These are phyloP conservation scores for Scarus forsteni DNA, from an alignment of 2,797 vertebrate genomes.

Conservation along the genomic window DNA sequence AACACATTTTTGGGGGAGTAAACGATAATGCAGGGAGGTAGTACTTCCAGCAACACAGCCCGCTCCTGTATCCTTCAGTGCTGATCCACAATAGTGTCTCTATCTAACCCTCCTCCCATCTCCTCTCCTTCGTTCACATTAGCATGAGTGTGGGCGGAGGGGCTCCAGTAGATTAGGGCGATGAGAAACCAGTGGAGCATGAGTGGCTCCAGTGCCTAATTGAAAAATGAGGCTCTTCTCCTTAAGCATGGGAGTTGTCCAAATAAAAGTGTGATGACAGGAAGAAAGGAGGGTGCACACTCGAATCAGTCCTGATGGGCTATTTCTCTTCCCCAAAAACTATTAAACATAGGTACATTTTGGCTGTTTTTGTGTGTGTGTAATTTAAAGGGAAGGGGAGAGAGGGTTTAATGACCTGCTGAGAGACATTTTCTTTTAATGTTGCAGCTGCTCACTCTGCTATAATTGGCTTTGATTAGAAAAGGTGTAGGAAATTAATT, in stretches of 20 bases:
- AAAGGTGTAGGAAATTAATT: conserved; percentile 4
- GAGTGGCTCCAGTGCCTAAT: conserved; percentile 62
- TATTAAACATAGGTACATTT: background rate
- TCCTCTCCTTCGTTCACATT: conserved; percentile 30
- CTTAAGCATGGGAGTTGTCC: conserved; percentile 58
- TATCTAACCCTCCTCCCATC: conserved; percentile 22
- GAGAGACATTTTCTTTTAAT: conserved; percentile 25
- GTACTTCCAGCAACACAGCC: conserved; percentile 23
- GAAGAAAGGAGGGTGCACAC: conserved; percentile 25
- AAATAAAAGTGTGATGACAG: conserved; percentile 55
- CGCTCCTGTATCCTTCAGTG: conserved; percentile 40
- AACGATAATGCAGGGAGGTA: conserved; percentile 10
- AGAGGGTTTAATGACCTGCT: conserved; percentile 9
- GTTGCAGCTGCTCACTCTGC: conserved; percentile 8
- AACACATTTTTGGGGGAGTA: too few species aligned
- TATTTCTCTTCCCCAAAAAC: conserved; percentile 20
- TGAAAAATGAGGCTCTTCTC: conserved; percentile 71
- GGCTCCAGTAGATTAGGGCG: conserved; percentile 56
- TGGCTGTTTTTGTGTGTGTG: too few species aligned
- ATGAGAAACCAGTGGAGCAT: conserved; percentile 66
- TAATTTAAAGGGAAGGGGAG: conserved; percentile 1
- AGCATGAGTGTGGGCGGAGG: conserved; percentile 37
- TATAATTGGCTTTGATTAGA: conserved; percentile 41
- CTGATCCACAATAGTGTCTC: conserved; percentile 60
- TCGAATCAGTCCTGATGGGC: conserved; percentile 43